Base-by-base conservation (phyloP, 1,140 invertebrate genomes). In the Leptestheria dahalacensis region DNA sequence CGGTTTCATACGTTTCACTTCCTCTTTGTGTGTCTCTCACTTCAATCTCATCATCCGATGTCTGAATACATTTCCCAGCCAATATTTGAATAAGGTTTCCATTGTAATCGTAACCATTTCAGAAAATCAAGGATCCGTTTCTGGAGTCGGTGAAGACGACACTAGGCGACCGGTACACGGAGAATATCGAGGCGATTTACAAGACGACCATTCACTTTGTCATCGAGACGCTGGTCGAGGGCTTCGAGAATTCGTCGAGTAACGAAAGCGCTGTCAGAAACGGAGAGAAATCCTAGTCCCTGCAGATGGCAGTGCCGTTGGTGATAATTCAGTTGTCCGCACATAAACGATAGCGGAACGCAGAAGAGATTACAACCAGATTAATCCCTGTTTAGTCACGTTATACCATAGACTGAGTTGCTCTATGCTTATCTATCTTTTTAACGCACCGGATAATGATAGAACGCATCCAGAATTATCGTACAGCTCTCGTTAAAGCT, bases 71-170 rank as follows among this genome's bases (percentile, higher is more conserved):
- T 52, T 52, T 26, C 3, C 28, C 20, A 1, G 50, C 25, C 11
- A 23, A 23, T n/a, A 2, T 23, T 12, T 11, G 20, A 25, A 2
- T n/a, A n/a, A n/a, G n/a, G n/a, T n/a, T n/a, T n/a, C n/a, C 20
- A 52, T 20, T 55, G 29, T 59, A 11, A 10, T 55, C n/a, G 72
- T 73, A 71, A 67, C 71, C 69, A 59, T 82, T 82, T 3, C 80
- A 93, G 90, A 87, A 84, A 83, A 90, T 92, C 61, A 86, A 91
- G 70, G 79, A 81, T 61, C 88, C 90, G 6, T 94, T 94, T 73
- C 74, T 94, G 66, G 80, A 85, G 63, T 86, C 90, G 0, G 88
- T 92, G 24, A 81, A 86, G 65, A 79, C 80, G 49, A 91, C 88
- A 0, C 74, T 92, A 20, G 87, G 86, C 1, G 88, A 94, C 65